Evolutionary conservation across 2,113 vertebrate species (phyloP), one percentile per base, ranked within the genome.

Genomic region (Pongo abelii): DNA sequence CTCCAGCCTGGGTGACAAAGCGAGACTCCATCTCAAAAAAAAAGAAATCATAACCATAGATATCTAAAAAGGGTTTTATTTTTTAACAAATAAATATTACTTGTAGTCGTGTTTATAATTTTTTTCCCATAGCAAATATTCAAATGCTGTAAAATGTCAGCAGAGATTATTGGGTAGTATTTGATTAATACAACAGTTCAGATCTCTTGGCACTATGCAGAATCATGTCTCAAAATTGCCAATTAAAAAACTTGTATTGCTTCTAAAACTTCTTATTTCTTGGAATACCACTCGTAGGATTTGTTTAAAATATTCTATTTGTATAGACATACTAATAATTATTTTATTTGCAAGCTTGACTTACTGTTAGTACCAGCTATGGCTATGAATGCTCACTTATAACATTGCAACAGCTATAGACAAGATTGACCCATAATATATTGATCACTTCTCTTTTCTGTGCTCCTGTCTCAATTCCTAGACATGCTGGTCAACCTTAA

Each of bases 261-360:
- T 86, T 88, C 13, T 27, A 59, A 93, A 93, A 72, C 77, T 61
- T 61, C 70, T 84, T 95, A 84, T 48, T 81, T 97, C 74, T 94
- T 86, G 22, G 32, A 81, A 77, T 16, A 81, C 25, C 18, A 79
- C 55, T 91, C 32, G 55, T 6, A 74, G 38, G 59, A 69, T n/a
- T 92, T 88, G 5, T 17, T 78, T 86, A 35, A 93, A 69, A 40
- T 86, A 74, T 77, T 89, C 78, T 81, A 17, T 69, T 18, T 69
- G n/a, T 85, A 77, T 81, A 84, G 88, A 84, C 11, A 12, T 16
- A 80, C 43, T 91, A 52, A 52, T 52, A 83, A 38, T 93, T 79
- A 84, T 85, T 97, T 96, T 50, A 81, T 83, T 91, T 81, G 50
- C 11, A 83, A 46, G 25, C 27, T 30, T 77, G 91, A 91, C 61